Conservation (phyloP, 2,797 vertebrate genomes). For the Muscicapa comitata region DNA sequence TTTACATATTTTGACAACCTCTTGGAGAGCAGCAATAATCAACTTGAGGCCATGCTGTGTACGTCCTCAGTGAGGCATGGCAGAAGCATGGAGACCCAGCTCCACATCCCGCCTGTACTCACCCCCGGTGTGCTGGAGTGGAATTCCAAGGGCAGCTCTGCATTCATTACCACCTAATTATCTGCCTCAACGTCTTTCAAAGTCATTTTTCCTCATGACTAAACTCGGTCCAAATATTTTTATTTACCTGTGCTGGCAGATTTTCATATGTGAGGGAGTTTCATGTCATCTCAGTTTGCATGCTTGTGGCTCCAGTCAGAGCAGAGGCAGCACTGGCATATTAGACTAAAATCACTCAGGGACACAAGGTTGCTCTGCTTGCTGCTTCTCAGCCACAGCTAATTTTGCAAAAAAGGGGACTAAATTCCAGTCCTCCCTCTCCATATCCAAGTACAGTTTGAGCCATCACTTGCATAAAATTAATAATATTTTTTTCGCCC, state of each 20-base stretch:
- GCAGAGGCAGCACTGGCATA: neutral
- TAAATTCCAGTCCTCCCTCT: neutral
- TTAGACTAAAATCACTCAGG: neutral
- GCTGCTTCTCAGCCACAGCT: neutral
- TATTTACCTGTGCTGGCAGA: conserved; percentile 56
- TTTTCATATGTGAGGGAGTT: conserved; percentile 25
- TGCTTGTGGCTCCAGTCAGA: neutral
- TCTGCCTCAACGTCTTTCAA: conserved; percentile 42
- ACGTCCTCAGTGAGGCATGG: conserved; percentile 56
- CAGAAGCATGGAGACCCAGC: neutral
- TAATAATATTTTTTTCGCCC: fast-evolving
- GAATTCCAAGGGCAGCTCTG: conserved; percentile 53
- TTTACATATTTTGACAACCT: conserved; percentile 55
- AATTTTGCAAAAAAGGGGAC: neutral
- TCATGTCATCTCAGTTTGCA: neutral
- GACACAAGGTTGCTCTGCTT: neutral
- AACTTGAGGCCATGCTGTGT: conserved; percentile 32
- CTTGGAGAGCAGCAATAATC: conserved; percentile 33
- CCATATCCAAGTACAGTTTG: neutral
- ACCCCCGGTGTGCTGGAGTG: conserved; percentile 60
- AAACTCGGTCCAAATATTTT: conserved; percentile 52
- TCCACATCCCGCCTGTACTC: neutral
- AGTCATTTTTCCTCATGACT: conserved; percentile 42
- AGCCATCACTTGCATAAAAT: neutral
- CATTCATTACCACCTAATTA: conserved; percentile 73